phyloP scores from a whole-genome alignment of 1,140 invertebrate genomes.

The Bicyclus anynana region DNA sequence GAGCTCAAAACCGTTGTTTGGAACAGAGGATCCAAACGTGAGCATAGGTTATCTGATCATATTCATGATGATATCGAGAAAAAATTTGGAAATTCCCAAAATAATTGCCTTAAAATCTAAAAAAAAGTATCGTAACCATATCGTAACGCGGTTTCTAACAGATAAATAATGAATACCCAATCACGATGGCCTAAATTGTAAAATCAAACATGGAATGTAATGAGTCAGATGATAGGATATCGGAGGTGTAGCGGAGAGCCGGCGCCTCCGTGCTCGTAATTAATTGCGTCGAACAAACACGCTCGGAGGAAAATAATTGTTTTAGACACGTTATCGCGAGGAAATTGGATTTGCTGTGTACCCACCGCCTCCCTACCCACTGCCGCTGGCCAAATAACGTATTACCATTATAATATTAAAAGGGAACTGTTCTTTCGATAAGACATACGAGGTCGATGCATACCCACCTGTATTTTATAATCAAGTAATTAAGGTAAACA shows the following conservation, averaged over 20 bases:
- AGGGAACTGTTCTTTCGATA: neutral
- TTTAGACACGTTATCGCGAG: neutral
- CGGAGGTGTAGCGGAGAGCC: neutral
- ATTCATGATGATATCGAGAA: no score
- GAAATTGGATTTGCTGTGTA: conserved; percentile 1
- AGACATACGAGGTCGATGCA: neutral
- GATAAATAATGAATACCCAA: no score
- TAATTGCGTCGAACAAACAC: neutral
- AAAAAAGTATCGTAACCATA: no score
- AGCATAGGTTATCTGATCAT: no score
- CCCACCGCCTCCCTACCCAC: neutral
- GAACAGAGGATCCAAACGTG: no score
- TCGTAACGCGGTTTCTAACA: no score
- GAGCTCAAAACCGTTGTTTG: no score
- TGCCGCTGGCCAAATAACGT: neutral
- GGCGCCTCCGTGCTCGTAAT: neutral
- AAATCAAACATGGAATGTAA: neutral
- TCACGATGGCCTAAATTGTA: no score
- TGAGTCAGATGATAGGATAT: neutral
- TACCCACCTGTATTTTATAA: no score
- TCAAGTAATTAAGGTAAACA: no score
- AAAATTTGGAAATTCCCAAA: no score
- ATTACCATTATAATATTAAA: neutral
- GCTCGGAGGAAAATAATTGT: neutral
- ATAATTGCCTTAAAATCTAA: no score